Percentiles rank a stretch among this genome's conserved stretches.
Conservation (phyloP, 1,140 invertebrate species). For the Kradibia gibbosae region DNA sequence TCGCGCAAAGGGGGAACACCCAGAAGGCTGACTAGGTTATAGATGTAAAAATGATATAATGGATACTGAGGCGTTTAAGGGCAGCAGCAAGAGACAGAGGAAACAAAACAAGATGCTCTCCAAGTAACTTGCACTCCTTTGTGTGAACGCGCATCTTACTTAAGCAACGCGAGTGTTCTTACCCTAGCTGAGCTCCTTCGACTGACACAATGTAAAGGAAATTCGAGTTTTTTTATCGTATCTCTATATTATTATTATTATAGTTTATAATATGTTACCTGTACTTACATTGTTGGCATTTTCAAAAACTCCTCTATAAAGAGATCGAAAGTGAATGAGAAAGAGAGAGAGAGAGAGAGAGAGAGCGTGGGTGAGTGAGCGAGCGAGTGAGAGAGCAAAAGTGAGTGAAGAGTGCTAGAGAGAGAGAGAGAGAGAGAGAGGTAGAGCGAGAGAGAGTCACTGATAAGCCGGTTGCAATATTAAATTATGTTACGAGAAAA, state of each 20-base stretch:
- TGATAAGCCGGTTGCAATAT: conserved; percentile 44
- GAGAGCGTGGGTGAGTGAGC: not conserved
- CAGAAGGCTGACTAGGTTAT: conserved; percentile 73
- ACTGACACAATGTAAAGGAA: conserved; percentile 46
- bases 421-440: not conserved
- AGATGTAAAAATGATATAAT: conserved; percentile 62
- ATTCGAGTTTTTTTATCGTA: conserved; percentile 50
- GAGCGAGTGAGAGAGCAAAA: not conserved
- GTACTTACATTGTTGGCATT: conserved; percentile 50
- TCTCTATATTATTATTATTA: conserved; percentile 41
- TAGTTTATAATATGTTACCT: conserved; percentile 51
- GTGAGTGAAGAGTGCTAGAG: too few relatives aligned
- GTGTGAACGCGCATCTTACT: conserved; percentile 54
- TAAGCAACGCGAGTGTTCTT: conserved; percentile 48
- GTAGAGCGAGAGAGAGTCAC: not conserved
- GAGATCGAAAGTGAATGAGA: too few relatives aligned
- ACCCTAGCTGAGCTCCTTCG: conserved; percentile 48
- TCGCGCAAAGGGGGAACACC: conserved; percentile 70
- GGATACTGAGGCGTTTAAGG: not conserved
- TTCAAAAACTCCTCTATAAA: conserved; percentile 30
- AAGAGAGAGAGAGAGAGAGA: not conserved
- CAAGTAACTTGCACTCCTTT: conserved; percentile 37
- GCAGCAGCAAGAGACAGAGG: conserved; percentile 44
- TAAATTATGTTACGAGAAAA: conserved; percentile 48
- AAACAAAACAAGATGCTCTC: conserved; percentile 45